These are phyloP conservation scores for Festucalex cinctus DNA, from an alignment of 2,113 vertebrate genomes.

Conservation along the genomic window DNA sequence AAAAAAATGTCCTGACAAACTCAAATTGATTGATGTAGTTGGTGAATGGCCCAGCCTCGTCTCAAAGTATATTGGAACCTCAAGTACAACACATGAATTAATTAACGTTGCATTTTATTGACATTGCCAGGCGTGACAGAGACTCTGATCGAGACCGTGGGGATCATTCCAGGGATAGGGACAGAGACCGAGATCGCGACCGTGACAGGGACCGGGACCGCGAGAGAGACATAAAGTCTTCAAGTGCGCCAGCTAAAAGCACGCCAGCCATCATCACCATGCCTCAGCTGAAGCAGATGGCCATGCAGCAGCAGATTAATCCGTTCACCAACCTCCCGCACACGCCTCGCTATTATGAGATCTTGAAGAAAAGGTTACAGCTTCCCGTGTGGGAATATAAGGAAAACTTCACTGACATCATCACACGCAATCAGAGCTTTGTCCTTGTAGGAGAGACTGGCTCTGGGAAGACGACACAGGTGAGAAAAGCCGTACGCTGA, in stretches of 20 bases:
- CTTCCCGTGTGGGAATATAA: conserved; percentile 99
- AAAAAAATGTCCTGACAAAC: too few relatives aligned
- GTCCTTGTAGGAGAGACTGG: conserved; percentile 97
- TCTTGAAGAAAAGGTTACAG: conserved; percentile 92
- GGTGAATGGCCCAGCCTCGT: background rate
- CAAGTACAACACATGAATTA: background rate
- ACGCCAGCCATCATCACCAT: conserved; percentile 59
- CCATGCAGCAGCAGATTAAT: conserved; percentile 91
- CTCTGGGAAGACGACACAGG: conserved; percentile 98
- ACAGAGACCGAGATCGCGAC: conserved; percentile 76
- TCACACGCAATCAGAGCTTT: conserved; percentile 91
- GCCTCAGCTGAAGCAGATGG: conserved; percentile 79
- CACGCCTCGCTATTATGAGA: conserved; percentile 94
- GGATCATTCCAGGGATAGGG: conserved; percentile 74
- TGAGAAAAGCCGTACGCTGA: conserved; percentile 37
- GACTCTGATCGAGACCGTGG: conserved; percentile 92
- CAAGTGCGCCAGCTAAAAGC: conserved; percentile 72
- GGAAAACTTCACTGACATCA: conserved; percentile 92
- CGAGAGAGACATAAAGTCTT: conserved; percentile 79
- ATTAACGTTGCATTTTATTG: background rate
- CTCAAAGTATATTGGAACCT: background rate
- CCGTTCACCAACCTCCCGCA: conserved; percentile 97
- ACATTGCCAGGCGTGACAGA: conserved; percentile 83
- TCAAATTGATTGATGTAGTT: background rate
- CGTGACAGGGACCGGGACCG: conserved; percentile 88